phyloP scores from a whole-genome alignment of 1,140 invertebrate species.

The Zeugodacus cucurbitae region DNA sequence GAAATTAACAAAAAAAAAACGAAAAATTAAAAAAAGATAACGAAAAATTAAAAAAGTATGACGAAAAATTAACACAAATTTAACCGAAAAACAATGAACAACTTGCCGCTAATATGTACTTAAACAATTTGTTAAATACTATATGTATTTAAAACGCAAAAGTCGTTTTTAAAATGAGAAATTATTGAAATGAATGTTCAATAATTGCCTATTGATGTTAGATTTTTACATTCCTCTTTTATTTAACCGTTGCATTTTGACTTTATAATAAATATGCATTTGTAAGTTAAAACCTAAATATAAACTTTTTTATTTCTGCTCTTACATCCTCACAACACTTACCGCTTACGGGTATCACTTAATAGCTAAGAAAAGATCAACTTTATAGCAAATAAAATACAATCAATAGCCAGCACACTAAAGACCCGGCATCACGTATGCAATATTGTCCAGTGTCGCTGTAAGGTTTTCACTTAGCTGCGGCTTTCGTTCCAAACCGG shows the following conservation, averaged over 20 bases:
- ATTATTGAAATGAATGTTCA: not conserved
- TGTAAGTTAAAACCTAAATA: slow-evolving; percentile 37
- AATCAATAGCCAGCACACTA: slow-evolving; percentile 64
- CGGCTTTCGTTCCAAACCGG: slow-evolving; percentile 70
- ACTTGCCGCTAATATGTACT: not conserved
- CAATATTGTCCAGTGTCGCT: slow-evolving; percentile 91
- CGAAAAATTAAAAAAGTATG: not conserved
- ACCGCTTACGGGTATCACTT: not conserved
- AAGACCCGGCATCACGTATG: slow-evolving; percentile 96
- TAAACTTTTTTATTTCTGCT: slow-evolving; percentile 31
- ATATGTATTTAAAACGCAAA: not conserved
- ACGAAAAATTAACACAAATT: not conserved
- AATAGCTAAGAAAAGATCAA: slow-evolving; percentile 29
- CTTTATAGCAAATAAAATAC: slow-evolving; percentile 37
- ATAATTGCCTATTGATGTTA: not conserved
- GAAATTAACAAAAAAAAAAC: not conserved
- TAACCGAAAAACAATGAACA: not conserved
- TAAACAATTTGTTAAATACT: too few species aligned
- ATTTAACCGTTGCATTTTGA: not conserved
- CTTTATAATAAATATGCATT: slow-evolving; percentile 10
- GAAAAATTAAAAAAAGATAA: not conserved
- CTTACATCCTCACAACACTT: slow-evolving; percentile 28
- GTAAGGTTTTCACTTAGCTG: slow-evolving; percentile 76
- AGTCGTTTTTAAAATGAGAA: too few species aligned
- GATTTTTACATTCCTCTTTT: not conserved